These are phyloP conservation scores for Phoeniculus purpureus DNA, from an alignment of 2,797 vertebrate species.

Conservation along the genomic window DNA sequence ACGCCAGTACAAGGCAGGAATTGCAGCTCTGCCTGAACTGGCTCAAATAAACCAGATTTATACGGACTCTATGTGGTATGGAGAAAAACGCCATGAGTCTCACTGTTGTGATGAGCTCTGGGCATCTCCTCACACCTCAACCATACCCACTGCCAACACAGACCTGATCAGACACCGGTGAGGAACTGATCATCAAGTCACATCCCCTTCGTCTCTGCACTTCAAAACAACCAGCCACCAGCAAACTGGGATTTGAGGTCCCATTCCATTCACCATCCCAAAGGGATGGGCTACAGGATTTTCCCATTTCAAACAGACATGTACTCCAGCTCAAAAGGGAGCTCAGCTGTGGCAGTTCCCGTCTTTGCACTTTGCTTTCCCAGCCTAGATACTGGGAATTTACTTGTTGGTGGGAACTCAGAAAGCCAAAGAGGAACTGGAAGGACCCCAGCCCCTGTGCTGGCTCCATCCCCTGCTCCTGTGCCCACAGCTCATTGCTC, in stretches of 20 bases:
- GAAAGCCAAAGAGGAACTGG: neutral
- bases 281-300: neutral
- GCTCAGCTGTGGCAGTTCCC: neutral
- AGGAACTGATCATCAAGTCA: neutral
- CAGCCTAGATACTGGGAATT: neutral
- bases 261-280: neutral
- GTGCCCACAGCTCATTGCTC: rapidly evolving
- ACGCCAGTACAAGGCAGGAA: neutral
- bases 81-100: neutral
- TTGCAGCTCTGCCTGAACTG: neutral
- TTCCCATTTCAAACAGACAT: neutral
- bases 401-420: neutral
- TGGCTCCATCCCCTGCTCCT: neutral
- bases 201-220: neutral
- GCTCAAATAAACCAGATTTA: neutral
- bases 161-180: rapidly evolving
- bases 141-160: rapidly evolving
- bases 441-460: neutral
- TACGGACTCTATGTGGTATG: rapidly evolving
- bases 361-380: neutral
- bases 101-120: neutral
- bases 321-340: neutral
- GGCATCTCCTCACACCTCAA: neutral
- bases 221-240: neutral
- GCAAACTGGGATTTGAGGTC: neutral